These are phyloP conservation scores for Bolborhynchus lineola DNA, from an alignment of 2,113 vertebrate species.

Conservation along the genomic window DNA sequence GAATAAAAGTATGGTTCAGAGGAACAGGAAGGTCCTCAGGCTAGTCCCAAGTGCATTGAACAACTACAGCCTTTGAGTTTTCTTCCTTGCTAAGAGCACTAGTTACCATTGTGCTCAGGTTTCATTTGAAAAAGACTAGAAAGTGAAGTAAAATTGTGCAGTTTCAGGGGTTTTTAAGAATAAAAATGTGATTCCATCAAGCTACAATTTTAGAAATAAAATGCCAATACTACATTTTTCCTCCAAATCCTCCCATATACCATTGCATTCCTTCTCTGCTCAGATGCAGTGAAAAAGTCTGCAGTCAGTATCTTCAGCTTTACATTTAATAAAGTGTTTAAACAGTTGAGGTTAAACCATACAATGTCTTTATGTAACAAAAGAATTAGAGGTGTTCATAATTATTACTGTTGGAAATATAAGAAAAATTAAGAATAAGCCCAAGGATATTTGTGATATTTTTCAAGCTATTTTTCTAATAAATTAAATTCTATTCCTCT, in stretches of 20 bases:
- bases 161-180: background rate
- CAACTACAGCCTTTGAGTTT: background rate
- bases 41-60: conserved; percentile 39
- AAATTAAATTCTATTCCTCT: background rate
- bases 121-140: background rate
- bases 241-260: background rate
- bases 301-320: background rate
- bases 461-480: background rate
- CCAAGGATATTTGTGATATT: background rate
- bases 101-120: background rate
- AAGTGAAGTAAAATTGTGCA: background rate
- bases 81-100: background rate
- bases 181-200: background rate
- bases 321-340: background rate
- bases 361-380: background rate
- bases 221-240: background rate
- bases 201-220: background rate
- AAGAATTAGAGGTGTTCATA: background rate
- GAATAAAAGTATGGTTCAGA: conserved; percentile 59
- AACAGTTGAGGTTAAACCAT: background rate
- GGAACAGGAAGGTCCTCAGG: conserved; percentile 26
- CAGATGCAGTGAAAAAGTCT: background rate
- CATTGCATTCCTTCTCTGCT: background rate
- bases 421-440: background rate
- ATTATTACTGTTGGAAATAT: background rate